These are phyloP conservation scores for Apostichopus californicus DNA, from an alignment of 35 echinoderm and acorn worm genomes.

Conservation along the genomic window DNA sequence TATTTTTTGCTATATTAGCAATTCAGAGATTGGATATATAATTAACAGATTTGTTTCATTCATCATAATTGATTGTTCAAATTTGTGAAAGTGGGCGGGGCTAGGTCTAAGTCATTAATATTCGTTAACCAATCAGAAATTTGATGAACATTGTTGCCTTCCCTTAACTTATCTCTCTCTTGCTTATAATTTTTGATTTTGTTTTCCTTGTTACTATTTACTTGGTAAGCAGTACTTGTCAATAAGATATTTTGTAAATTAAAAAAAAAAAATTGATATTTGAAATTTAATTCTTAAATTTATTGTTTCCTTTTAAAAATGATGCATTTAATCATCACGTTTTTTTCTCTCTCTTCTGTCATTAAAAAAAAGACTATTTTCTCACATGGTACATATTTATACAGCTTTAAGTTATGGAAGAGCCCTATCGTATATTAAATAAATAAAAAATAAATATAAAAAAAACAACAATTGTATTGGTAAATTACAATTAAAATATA, in stretches of 20 bases:
- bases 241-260: neutral
- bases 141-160: no score
- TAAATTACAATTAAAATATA: conserved; percentile 1
- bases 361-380: neutral
- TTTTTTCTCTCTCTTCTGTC: neutral
- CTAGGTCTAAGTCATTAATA: no score
- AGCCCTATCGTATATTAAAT: neutral
- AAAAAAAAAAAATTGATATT: neutral
- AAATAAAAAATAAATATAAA: no score
- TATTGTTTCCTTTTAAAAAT: conserved; percentile 5
- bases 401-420: conserved; percentile 18
- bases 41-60: no score
- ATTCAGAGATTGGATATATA: no score
- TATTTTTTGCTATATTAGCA: no score
- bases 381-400: conserved; percentile 33
- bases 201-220: neutral
- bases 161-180: neutral
- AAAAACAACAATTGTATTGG: neutral
- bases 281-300: neutral
- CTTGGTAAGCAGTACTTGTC: neutral
- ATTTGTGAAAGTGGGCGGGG: no score
- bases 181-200: neutral
- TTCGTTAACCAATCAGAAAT: no score
- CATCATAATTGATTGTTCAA: no score
- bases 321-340: neutral